These are phyloP conservation scores for Platycheirus albimanus DNA, from an alignment of 2,888 invertebrate genomes.

Conservation along the genomic window DNA sequence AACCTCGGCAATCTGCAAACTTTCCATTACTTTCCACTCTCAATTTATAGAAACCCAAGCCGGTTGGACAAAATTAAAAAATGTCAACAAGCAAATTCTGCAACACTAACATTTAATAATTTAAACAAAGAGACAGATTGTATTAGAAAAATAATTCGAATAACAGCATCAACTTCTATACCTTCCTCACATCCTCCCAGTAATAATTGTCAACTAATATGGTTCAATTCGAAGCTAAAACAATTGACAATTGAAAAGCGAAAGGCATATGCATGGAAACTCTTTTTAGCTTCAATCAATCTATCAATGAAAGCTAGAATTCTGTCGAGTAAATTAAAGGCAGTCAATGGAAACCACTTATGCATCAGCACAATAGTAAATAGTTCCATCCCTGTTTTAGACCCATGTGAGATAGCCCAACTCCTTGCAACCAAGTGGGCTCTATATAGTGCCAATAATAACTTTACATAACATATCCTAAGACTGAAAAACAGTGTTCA, in stretches of 20 bases:
- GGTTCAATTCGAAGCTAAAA: constrained; percentile 9
- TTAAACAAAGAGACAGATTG: neutral
- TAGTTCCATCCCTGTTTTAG: neutral
- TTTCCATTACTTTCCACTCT: neutral
- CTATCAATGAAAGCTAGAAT: neutral
- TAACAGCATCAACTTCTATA: constrained; percentile 12
- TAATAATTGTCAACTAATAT: constrained; percentile 17
- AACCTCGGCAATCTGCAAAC: neutral
- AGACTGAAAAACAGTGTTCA: neutral
- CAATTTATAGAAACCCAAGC: constrained; percentile 10
- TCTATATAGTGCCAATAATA: neutral
- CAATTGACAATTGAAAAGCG: neutral
- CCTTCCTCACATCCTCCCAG: constrained; percentile 25
- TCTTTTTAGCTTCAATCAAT: constrained; percentile 9
- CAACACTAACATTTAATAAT: neutral
- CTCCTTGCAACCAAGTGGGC: constrained; percentile 7
- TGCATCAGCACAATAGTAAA: neutral
- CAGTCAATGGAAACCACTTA: constrained; percentile 8
- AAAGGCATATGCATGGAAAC: constrained; percentile 3
- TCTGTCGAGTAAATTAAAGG: neutral
- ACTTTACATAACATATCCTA: neutral
- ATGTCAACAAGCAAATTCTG: neutral
- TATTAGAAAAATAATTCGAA: constrained; percentile 5
- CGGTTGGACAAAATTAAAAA: constrained; percentile 5
- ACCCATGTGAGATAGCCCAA: neutral